phyloP scores from a whole-genome alignment of 2,113 vertebrate species.

The Spilogale gracilis region DNA sequence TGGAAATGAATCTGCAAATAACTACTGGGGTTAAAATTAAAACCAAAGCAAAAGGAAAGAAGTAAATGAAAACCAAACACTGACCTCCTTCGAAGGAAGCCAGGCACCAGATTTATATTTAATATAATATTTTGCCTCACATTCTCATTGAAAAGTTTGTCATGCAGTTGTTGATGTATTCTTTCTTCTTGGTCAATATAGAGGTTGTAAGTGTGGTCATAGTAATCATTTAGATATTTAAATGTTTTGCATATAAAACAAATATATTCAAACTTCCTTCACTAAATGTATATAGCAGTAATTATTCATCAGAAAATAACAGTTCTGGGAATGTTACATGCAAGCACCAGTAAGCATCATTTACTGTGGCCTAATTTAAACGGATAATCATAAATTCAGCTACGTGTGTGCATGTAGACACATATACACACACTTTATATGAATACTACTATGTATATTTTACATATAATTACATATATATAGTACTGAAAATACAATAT shows the following conservation, averaged over 20 bases:
- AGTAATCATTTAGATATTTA: background rate
- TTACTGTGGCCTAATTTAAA: background rate
- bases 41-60: background rate
- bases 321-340: background rate
- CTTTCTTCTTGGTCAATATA: background rate
- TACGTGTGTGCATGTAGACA: background rate
- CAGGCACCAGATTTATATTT: background rate
- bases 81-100: background rate
- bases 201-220: background rate
- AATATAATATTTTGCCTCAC: background rate
- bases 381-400: background rate
- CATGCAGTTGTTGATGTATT: background rate
- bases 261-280: background rate
- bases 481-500: background rate
- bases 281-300: background rate
- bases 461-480: background rate
- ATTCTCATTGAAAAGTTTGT: background rate
- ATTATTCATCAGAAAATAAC: background rate
- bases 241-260: background rate
- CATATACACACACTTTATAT: background rate
- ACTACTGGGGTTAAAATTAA: background rate
- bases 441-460: background rate
- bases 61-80: background rate
- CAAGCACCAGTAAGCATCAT: background rate
- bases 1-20: background rate